Conservation (phyloP, 2,113 vertebrate species). For the Brienomyrus longianalis region DNA sequence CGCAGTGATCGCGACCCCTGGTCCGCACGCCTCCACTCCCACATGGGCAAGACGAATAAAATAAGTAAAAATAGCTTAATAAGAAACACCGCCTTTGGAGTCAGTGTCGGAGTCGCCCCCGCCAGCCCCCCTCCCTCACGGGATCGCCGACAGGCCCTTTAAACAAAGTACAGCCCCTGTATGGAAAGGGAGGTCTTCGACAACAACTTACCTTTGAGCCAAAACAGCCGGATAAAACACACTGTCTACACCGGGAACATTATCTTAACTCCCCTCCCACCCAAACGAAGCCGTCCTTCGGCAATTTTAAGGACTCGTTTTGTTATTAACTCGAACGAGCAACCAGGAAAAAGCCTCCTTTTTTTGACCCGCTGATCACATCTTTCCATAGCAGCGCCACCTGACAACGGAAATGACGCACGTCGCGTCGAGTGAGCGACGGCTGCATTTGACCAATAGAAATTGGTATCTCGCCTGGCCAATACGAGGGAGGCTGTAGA, state of each 20-base stretch:
- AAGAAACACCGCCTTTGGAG: not conserved
- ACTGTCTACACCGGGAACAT: conserved; percentile 54
- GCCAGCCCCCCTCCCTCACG: not conserved
- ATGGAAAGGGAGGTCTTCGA: conserved; percentile 28
- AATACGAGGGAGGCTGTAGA: not conserved
- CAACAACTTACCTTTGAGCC: conserved; percentile 61
- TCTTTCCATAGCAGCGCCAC: conserved; percentile 77
- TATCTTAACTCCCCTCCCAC: conserved; percentile 31
- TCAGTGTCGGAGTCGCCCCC: not conserved
- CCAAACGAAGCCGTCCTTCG: conserved; percentile 29
- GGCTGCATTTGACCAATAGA: conserved; percentile 45
- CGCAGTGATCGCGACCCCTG: not conserved
- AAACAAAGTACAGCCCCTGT: conserved; percentile 58
- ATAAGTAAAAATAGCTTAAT: not conserved
- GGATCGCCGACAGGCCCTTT: conserved; percentile 56
- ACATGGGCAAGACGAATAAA: not conserved
- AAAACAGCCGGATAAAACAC: conserved; percentile 58
- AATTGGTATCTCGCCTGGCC: not conserved
- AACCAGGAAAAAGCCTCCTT: conserved; percentile 63
- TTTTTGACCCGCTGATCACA: conserved; percentile 61
- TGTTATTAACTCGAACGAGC: conserved; percentile 57
- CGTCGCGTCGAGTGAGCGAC: conserved; percentile 49
- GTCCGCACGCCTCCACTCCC: not conserved
- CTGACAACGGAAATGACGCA: conserved; percentile 80
- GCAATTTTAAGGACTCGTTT: conserved; percentile 39